phyloP scores from a whole-genome alignment of 1,140 invertebrate species.

The Vanessa atalanta region DNA sequence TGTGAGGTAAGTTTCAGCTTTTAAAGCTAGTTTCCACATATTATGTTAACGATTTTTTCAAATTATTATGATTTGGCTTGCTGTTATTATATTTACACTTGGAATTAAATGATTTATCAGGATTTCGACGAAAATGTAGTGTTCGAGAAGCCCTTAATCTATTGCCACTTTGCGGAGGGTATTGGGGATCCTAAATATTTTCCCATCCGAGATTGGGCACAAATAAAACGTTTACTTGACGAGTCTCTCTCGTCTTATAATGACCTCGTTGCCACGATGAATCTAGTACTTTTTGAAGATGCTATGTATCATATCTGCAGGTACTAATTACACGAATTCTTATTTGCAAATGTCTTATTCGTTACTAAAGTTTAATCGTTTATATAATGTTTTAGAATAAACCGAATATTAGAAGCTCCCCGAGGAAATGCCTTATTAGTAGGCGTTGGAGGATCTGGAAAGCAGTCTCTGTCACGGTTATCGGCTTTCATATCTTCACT shows the following conservation, averaged over 20 bases:
- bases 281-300: constrained; percentile 97
- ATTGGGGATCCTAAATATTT: constrained; percentile 96
- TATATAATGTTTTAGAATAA: constrained; percentile 83
- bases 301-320: constrained; percentile 94
- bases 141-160: constrained; percentile 87
- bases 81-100: no score
- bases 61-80: background rate
- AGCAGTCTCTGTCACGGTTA: constrained; percentile 93
- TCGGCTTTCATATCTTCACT: constrained; percentile 93
- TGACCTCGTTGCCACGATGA: constrained; percentile 93
- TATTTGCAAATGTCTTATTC: no score
- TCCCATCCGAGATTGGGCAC: constrained; percentile 86
- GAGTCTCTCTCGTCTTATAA: constrained; percentile 94
- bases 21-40: background rate
- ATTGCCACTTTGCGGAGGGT: constrained; percentile 94
- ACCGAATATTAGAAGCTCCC: constrained; percentile 94
- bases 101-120: constrained; percentile 37
- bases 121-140: constrained; percentile 72
- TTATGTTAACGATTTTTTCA: background rate
- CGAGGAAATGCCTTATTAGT: constrained; percentile 95
- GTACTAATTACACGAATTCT: constrained; percentile 47
- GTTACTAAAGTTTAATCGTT: background rate
- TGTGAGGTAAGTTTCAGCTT: constrained; percentile 83
- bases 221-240: constrained; percentile 88
- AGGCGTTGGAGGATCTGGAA: constrained; percentile 96